Conservation (phyloP, 2,888 invertebrate genomes). For the Leptothorax acervorum region DNA sequence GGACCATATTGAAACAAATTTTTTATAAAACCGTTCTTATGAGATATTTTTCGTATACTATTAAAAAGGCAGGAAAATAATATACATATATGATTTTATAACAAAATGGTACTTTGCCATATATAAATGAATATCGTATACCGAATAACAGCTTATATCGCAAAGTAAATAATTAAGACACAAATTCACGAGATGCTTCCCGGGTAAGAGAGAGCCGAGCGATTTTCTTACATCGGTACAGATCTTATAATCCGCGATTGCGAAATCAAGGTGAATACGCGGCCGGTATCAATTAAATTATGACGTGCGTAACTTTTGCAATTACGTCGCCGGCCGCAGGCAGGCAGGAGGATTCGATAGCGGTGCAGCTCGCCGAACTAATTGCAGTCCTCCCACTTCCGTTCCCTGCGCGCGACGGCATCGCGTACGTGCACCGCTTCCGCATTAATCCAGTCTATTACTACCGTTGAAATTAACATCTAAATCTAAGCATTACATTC, state of each 20-base stretch:
- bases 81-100: neutral
- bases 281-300: slow-evolving; percentile 69
- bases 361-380: slow-evolving; percentile 52
- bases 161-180: neutral
- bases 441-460: slow-evolving; percentile 53
- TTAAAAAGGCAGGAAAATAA: neutral
- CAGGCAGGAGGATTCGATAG: slow-evolving; percentile 43
- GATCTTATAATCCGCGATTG: slow-evolving; percentile 29
- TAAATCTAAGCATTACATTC: slow-evolving; percentile 46
- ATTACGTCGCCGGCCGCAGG: slow-evolving; percentile 62
- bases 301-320: slow-evolving; percentile 71
- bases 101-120: neutral
- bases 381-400: slow-evolving; percentile 68
- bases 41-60: neutral
- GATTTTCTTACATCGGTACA: neutral
- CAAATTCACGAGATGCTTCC: neutral
- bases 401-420: slow-evolving; percentile 56
- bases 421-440: slow-evolving; percentile 48
- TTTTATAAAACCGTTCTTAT: neutral
- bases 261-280: slow-evolving; percentile 33
- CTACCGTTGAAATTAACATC: slow-evolving; percentile 52
- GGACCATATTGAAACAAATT: neutral
- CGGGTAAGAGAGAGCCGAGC: neutral
- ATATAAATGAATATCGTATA: neutral
- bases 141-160: neutral